Evolutionary conservation across 2,113 vertebrate species (phyloP).

Genomic region (Varanus salvator): DNA sequence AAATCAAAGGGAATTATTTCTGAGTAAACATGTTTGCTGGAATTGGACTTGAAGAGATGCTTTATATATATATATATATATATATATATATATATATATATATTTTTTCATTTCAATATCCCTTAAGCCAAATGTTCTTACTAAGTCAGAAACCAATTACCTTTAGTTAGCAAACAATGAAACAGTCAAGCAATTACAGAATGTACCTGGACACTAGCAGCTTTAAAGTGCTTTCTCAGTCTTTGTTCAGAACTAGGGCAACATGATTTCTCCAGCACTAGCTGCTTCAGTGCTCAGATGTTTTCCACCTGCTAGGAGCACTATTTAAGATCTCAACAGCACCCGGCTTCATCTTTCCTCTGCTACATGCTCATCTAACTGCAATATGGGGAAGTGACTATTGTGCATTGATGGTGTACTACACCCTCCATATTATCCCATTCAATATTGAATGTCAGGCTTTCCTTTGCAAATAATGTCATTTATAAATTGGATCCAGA

Average conservation of each 20-base stretch:
- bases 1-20: background rate
- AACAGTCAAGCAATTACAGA: background rate
- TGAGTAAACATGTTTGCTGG: background rate
- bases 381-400: conserved; percentile 18
- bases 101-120: too few relatives aligned
- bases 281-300: conserved; percentile 1
- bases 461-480: conserved; percentile 17
- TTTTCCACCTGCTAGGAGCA: background rate
- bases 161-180: background rate
- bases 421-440: conserved; percentile 8
- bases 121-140: conserved; percentile 1
- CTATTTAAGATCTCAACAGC: background rate
- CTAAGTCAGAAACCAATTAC: background rate
- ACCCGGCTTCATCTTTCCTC: background rate
- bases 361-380: conserved; percentile 8
- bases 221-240: conserved; percentile 37
- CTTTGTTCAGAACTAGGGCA: conserved; percentile 13
- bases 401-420: conserved; percentile 17
- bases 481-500: conserved; percentile 2
- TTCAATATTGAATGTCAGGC: conserved; percentile 30
- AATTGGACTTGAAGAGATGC: background rate
- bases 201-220: background rate
- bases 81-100: too few relatives aligned
- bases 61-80: too few relatives aligned
- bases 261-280: conserved; percentile 19